Conservation (phyloP, 2,797 vertebrate species). For the Urophycis tenuis region DNA sequence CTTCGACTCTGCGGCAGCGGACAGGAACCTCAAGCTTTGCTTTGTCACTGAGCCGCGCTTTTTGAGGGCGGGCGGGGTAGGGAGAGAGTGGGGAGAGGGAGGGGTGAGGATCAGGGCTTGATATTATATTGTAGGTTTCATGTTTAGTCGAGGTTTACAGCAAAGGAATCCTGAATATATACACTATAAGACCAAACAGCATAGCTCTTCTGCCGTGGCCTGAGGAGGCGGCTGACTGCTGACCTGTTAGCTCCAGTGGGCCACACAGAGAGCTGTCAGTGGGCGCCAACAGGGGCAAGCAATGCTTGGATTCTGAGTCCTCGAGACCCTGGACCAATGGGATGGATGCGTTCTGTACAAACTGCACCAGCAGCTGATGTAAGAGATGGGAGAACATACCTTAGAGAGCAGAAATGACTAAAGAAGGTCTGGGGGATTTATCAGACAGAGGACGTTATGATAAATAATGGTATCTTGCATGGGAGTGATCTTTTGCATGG, state of each 20-base stretch:
- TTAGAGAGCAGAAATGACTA: not conserved
- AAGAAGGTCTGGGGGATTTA: not conserved
- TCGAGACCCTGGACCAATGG: constrained; percentile 88
- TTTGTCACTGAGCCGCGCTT: not conserved
- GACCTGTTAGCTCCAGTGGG: constrained; percentile 89
- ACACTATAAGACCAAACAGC: not conserved
- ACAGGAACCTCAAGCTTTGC: not conserved
- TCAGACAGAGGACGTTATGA: not conserved
- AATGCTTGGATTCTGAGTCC: constrained; percentile 84
- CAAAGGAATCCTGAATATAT: not conserved
- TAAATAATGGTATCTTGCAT: too few species aligned
- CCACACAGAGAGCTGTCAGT: constrained; percentile 84
- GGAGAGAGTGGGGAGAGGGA: not conserved
- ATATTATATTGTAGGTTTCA: not conserved
- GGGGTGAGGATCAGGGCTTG: not conserved
- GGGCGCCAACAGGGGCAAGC: constrained; percentile 83
- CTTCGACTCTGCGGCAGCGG: not conserved
- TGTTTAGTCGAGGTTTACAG: not conserved
- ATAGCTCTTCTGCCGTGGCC: not conserved
- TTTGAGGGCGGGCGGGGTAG: not conserved
- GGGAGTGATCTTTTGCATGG: not conserved
- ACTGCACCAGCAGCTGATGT: constrained; percentile 94
- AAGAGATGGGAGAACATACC: not conserved
- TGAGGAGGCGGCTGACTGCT: not conserved
- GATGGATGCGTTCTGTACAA: constrained; percentile 98